phyloP scores from a whole-genome alignment of 2,113 vertebrate species.

The Odontesthes bonariensis region DNA sequence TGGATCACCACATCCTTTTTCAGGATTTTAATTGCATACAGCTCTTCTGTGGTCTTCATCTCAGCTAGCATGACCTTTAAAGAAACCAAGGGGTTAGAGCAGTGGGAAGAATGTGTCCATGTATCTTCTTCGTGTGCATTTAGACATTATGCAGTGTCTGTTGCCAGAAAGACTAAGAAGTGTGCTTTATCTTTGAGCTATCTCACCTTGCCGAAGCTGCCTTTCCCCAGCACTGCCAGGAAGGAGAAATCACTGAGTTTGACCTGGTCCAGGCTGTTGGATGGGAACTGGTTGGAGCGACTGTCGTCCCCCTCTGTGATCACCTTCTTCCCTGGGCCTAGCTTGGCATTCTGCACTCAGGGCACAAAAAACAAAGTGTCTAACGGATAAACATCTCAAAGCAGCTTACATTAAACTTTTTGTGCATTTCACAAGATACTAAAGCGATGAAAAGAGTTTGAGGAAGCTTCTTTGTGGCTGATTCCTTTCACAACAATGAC shows the following conservation, averaged over 20 bases:
- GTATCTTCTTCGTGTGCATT: not conserved
- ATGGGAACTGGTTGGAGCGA: conserved; percentile 77
- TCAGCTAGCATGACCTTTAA: conserved; percentile 95
- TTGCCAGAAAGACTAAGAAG: not conserved
- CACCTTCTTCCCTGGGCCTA: conserved; percentile 93
- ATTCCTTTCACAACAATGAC: not conserved
- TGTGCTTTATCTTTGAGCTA: not conserved
- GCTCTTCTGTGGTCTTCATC: conserved; percentile 88
- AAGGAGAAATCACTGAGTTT: conserved; percentile 94
- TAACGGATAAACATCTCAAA: conserved; percentile 13
- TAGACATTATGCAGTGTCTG: not conserved
- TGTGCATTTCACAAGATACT: conserved; percentile 2
- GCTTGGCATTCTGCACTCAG: conserved; percentile 92
- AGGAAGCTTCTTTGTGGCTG: not conserved
- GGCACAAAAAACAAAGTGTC: conserved; percentile 23
- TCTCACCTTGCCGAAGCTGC: conserved; percentile 95
- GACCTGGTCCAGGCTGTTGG: conserved; percentile 90
- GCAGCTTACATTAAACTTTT: conserved; percentile 10
- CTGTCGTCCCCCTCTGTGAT: conserved; percentile 86
- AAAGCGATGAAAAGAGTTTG: not conserved
- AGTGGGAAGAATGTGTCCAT: not conserved
- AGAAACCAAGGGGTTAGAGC: not conserved
- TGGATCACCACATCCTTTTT: conserved; percentile 98
- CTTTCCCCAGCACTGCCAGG: conserved; percentile 96
- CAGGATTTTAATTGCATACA: conserved; percentile 94